These are phyloP conservation scores for Cherax quadricarinatus DNA, from an alignment of 1,140 invertebrate species.

Conservation along the genomic window DNA sequence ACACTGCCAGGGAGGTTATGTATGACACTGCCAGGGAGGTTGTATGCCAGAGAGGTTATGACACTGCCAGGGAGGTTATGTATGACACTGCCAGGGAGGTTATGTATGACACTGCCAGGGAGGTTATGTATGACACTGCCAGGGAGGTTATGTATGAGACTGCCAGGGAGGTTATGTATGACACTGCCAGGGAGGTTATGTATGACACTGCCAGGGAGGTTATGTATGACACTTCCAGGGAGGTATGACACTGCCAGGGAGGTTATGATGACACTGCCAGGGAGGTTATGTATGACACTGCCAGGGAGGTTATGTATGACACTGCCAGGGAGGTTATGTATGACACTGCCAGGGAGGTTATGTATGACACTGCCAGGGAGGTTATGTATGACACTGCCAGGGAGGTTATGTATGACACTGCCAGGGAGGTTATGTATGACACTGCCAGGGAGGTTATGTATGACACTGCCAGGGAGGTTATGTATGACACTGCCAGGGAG, in stretches of 20 bases:
- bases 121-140: neutral
- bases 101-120: neutral
- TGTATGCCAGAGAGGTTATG: too few species aligned
- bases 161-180: neutral
- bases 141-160: neutral
- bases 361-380: neutral
- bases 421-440: too few species aligned
- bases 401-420: too few species aligned
- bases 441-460: neutral
- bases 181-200: neutral
- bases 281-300: neutral
- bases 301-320: neutral
- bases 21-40: neutral
- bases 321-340: neutral
- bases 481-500: neutral
- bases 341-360: neutral
- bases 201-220: too few species aligned
- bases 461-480: neutral
- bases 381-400: neutral
- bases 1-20: neutral
- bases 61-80: neutral
- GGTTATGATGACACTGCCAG: neutral
- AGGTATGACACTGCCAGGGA: too few species aligned
- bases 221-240: too few species aligned
- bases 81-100: neutral